Conservation (phyloP, 1,140 invertebrate genomes). For the Fopius arisanus region DNA sequence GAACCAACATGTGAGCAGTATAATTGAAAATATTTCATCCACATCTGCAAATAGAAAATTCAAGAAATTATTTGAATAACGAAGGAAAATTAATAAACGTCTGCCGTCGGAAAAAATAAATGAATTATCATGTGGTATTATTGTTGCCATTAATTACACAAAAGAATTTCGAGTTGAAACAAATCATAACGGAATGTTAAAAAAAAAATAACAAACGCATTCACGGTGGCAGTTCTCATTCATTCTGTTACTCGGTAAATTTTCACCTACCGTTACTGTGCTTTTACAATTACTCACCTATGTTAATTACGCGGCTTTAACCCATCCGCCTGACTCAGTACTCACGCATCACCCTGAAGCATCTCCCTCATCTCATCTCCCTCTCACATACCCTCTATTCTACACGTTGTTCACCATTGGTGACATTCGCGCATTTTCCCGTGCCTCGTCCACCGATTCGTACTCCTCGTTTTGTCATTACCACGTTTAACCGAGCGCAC, state of each 20-base stretch:
- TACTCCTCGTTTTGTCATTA: slow-evolving; percentile 48
- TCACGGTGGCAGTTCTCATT: background rate
- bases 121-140: background rate
- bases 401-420: background rate
- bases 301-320: slow-evolving; percentile 50
- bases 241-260: background rate
- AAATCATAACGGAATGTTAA: slow-evolving; percentile 9
- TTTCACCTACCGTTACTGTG: slow-evolving; percentile 29
- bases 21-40: background rate
- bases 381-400: background rate
- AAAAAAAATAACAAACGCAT: background rate
- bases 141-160: background rate
- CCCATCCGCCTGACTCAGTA: slow-evolving; percentile 27
- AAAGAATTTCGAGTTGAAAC: background rate
- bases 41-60: background rate
- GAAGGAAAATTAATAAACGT: background rate
- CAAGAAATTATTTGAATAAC: background rate
- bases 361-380: background rate
- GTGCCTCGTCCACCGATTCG: slow-evolving; percentile 43
- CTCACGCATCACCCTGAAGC: slow-evolving; percentile 10
- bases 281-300: slow-evolving; percentile 50
- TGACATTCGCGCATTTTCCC: slow-evolving; percentile 29
- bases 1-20: background rate
- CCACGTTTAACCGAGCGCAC: slow-evolving; percentile 48
- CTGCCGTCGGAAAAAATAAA: background rate